Evolutionary conservation across 2,113 vertebrate species (phyloP).

Genomic region (Gallinago undulata): DNA sequence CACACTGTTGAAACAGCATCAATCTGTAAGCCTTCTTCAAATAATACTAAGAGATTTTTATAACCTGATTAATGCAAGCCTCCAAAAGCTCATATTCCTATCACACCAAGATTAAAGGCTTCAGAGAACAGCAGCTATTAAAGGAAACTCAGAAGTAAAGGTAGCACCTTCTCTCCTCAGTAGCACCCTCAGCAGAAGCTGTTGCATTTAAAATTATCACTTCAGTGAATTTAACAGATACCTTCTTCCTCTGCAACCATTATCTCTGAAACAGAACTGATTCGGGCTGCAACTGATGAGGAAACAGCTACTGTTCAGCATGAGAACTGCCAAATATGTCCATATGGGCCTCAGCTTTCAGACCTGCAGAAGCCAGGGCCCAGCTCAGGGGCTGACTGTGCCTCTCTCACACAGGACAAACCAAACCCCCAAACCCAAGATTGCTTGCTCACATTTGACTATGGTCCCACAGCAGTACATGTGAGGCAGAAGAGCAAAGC

Average conservation of each 20-base stretch:
- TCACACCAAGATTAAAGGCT: background rate
- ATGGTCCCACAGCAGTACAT: background rate
- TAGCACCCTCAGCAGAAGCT: background rate
- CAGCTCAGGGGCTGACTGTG: background rate
- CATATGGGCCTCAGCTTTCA: background rate
- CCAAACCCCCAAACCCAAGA: background rate
- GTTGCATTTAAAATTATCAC: background rate
- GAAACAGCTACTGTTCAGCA: background rate
- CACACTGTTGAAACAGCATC: background rate
- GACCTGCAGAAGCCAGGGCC: background rate
- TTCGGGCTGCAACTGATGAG: background rate
- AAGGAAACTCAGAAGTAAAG: background rate
- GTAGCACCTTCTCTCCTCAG: background rate
- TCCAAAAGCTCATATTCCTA: background rate
- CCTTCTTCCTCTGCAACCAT: background rate
- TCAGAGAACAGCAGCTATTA: background rate
- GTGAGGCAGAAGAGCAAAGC: background rate
- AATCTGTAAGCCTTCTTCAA: background rate
- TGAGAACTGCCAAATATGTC: background rate
- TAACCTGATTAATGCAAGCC: slow-evolving; percentile 1
- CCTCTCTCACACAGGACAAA: background rate
- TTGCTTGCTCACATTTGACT: background rate
- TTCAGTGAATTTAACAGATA: background rate
- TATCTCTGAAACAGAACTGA: background rate
- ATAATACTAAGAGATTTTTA: background rate